Conservation (phyloP, 2,113 vertebrate species). For the Labrus mixtus region DNA sequence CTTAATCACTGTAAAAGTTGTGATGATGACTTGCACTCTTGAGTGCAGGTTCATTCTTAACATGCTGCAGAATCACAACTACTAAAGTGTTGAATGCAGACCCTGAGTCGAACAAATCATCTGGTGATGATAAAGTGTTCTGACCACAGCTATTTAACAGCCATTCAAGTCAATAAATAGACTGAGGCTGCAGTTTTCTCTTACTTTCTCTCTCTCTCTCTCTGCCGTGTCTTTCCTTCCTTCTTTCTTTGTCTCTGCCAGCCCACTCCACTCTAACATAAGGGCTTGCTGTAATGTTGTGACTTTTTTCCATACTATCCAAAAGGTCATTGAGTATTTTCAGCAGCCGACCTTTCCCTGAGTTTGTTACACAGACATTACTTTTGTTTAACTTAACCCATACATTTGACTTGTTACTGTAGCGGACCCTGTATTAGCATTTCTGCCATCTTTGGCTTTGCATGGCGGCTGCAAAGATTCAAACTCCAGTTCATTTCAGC, state of each 20-base stretch:
- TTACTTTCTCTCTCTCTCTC: neutral
- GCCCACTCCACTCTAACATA: conserved; percentile 36
- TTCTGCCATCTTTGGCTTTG: conserved; percentile 58
- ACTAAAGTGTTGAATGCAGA: conserved; percentile 38
- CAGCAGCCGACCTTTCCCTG: conserved; percentile 75
- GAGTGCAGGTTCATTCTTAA: conserved; percentile 1
- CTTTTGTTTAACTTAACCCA: conserved; percentile 44
- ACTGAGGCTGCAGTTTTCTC: conserved; percentile 41
- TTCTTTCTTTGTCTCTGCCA: conserved; percentile 25
- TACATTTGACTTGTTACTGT: conserved; percentile 64
- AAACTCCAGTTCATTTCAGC: conserved; percentile 41
- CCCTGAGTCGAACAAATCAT: conserved; percentile 53
- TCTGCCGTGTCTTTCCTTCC: no score
- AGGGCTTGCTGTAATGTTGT: conserved; percentile 50
- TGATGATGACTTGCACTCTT: neutral
- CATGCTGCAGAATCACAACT: conserved; percentile 26
- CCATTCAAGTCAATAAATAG: conserved; percentile 67
- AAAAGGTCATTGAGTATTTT: conserved; percentile 79
- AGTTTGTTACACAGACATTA: conserved; percentile 40
- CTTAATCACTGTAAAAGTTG: neutral
- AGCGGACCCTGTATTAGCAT: conserved; percentile 36
- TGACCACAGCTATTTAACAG: conserved; percentile 69
- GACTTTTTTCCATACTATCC: conserved; percentile 52
- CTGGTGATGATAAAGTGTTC: conserved; percentile 64
- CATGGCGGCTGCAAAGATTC: conserved; percentile 31